Evolutionary conservation across 2,888 invertebrate genomes (phyloP).

Genomic region (Papilio demoleus): DNA sequence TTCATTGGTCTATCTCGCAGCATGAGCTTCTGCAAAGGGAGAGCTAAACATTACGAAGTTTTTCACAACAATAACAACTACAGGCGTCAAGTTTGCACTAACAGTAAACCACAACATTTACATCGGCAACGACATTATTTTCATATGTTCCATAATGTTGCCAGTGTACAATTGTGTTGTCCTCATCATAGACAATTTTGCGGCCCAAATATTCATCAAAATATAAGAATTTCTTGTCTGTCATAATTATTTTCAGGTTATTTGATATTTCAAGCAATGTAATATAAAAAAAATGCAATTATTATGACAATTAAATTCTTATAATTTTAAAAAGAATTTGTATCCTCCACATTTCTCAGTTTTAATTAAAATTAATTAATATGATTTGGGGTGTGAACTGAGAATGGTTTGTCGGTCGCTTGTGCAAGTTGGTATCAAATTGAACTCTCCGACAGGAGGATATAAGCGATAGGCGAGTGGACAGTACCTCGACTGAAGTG

Average conservation of each 20-base stretch:
- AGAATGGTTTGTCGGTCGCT: slow-evolving; percentile 31
- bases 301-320: slow-evolving; percentile 15
- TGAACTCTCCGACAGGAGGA: slow-evolving; percentile 77
- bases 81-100: slow-evolving; percentile 5
- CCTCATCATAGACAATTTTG: slow-evolving; percentile 77
- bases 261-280: no score
- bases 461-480: slow-evolving; percentile 72
- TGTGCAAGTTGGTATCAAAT: slow-evolving; percentile 58
- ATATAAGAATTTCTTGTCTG: slow-evolving; percentile 11
- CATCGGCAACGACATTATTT: not conserved
- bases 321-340: slow-evolving; percentile 8
- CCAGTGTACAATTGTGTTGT: slow-evolving; percentile 58
- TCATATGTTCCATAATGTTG: not conserved
- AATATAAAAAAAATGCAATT: no score
- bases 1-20: slow-evolving; percentile 52
- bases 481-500: slow-evolving; percentile 66
- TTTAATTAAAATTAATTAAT: slow-evolving; percentile 26
- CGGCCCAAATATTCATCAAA: slow-evolving; percentile 41
- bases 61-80: not conserved
- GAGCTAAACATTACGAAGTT: slow-evolving; percentile 31
- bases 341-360: slow-evolving; percentile 8
- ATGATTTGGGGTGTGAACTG: slow-evolving; percentile 32
- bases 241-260: slow-evolving; percentile 3
- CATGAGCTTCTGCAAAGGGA: slow-evolving; percentile 61
- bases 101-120: not conserved